Percentiles rank a stretch among this genome's conserved stretches.
phyloP scores from a whole-genome alignment of 2,113 vertebrate species.

The Rousettus leschenaultii region DNA sequence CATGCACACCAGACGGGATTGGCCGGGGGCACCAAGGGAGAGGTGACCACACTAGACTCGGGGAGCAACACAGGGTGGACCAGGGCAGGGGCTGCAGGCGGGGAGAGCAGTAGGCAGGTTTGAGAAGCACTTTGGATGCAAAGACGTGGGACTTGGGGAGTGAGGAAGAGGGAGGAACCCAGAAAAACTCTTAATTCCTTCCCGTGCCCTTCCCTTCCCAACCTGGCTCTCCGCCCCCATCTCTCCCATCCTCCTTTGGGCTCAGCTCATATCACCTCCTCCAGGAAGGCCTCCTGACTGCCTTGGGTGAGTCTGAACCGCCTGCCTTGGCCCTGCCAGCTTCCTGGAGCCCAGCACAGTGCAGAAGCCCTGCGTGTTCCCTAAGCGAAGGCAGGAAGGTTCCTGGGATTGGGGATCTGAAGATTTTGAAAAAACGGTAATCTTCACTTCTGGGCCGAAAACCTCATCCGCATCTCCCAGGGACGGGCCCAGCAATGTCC shows the following conservation, averaged over 20 bases:
- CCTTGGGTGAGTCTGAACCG: background rate
- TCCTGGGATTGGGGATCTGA: background rate
- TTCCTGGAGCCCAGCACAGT: background rate
- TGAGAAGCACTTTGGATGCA: background rate
- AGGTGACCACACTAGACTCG: background rate
- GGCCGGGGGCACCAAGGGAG: too few relatives aligned
- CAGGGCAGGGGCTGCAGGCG: background rate
- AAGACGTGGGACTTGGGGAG: background rate
- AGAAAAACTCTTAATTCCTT: background rate
- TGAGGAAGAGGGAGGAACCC: background rate
- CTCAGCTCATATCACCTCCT: background rate
- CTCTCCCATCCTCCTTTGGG: background rate
- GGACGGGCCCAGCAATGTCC: rapidly evolving
- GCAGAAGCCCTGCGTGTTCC: background rate
- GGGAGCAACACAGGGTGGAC: background rate
- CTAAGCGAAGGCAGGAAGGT: background rate
- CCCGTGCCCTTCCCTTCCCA: background rate
- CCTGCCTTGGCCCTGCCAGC: background rate
- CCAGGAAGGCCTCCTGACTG: background rate
- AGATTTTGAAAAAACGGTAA: background rate
- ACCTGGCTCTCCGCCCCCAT: background rate
- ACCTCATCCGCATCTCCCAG: background rate
- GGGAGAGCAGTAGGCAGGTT: background rate
- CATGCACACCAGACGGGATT: background rate
- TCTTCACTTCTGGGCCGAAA: background rate